Evolutionary conservation across 2,797 vertebrate species (phyloP).

Genomic region (Gymnocypris eckloni): DNA sequence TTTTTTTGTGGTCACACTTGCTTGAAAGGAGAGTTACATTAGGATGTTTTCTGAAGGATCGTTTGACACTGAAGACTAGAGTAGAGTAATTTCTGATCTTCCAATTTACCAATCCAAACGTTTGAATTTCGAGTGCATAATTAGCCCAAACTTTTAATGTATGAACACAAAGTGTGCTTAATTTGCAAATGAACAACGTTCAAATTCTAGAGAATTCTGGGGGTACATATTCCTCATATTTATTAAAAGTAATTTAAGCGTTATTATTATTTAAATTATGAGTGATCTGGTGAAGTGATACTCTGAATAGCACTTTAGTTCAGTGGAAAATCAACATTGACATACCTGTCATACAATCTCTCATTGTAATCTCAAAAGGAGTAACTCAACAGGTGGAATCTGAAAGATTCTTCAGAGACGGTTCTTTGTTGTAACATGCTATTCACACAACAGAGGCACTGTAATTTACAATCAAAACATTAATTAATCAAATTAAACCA

Average conservation of each 20-base stretch:
- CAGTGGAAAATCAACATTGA: background rate
- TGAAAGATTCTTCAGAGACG: background rate
- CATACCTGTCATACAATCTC: slow-evolving; percentile 16
- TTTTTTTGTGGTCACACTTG: too few species aligned
- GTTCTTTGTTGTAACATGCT: slow-evolving; percentile 37
- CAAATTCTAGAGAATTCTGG: background rate
- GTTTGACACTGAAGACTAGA: background rate
- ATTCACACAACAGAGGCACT: slow-evolving; percentile 16
- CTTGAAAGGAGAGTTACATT: too few species aligned
- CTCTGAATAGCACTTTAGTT: background rate
- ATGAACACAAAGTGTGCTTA: background rate
- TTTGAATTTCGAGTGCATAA: background rate
- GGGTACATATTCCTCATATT: background rate
- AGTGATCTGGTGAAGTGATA: background rate
- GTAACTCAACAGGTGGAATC: slow-evolving; percentile 25
- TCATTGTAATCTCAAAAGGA: background rate
- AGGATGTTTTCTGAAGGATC: background rate
- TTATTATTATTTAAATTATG: background rate
- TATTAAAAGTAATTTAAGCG: background rate
- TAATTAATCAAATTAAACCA: slow-evolving; percentile 33
- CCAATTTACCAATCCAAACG: background rate
- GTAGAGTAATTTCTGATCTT: too few species aligned
- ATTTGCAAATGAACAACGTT: background rate
- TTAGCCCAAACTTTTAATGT: background rate
- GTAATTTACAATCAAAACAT: slow-evolving; percentile 23